Percentiles rank a stretch among this genome's conserved stretches.
Evolutionary conservation across 2,888 invertebrate genomes (phyloP).

Genomic region (Hipparchia semele): DNA sequence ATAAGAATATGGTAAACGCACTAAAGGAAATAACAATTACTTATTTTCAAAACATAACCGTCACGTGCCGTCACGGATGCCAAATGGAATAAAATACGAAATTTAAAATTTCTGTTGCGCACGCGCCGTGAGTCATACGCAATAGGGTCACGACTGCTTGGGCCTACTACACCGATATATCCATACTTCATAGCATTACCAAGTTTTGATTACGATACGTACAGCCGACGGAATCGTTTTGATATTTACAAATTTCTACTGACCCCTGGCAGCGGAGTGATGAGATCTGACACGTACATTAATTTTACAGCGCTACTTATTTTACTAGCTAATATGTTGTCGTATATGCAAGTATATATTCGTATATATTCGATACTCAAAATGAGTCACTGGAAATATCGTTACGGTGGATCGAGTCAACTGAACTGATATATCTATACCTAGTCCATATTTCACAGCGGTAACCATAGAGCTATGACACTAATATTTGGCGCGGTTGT

Average conservation of each 20-base stretch:
- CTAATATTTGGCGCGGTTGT: not conserved
- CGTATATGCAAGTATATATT: not conserved
- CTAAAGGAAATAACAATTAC: conserved; percentile 22
- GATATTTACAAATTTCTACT: conserved; percentile 43
- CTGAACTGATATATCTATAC: not conserved
- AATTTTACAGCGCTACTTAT: not conserved
- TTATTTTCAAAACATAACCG: conserved; percentile 34
- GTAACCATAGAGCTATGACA: not conserved
- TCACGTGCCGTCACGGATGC: conserved; percentile 47
- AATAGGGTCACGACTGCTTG: conserved; percentile 77
- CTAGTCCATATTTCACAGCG: conserved; percentile 3
- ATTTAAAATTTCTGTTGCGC: conserved; percentile 75
- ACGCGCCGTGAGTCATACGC: conserved; percentile 80
- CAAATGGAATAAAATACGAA: conserved; percentile 61
- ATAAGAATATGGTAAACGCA: conserved; percentile 6
- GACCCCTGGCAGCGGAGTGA: not conserved
- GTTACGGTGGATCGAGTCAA: conserved; percentile 1
- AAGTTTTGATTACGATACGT: conserved; percentile 71
- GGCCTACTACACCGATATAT: conserved; percentile 53
- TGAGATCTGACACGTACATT: not conserved
- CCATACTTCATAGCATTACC: conserved; percentile 58
- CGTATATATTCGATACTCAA: conserved; percentile 1
- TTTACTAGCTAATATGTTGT: not conserved
- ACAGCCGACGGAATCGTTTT: conserved; percentile 49
- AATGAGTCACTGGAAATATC: conserved; percentile 11